These are phyloP conservation scores for Oryzias sinensis DNA, from an alignment of 2,797 vertebrate genomes.

Conservation along the genomic window DNA sequence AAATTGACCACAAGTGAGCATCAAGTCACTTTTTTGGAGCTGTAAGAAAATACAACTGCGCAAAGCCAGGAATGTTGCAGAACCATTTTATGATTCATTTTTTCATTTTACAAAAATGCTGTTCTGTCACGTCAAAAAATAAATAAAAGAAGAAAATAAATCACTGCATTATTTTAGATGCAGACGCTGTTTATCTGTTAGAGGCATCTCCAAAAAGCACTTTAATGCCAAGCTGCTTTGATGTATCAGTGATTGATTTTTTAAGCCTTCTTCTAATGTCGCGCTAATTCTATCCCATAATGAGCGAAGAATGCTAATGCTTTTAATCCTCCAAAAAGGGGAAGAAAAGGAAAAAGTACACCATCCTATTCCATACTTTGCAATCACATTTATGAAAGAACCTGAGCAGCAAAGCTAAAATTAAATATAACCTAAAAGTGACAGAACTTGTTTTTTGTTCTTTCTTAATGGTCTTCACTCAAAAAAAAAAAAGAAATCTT, in stretches of 20 bases:
- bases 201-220: slow-evolving; percentile 45
- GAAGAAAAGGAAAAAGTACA: background rate
- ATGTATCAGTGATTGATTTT: slow-evolving; percentile 44
- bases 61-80: too few relatives aligned
- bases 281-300: slow-evolving; percentile 16
- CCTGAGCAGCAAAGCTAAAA: too few relatives aligned
- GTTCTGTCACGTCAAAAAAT: too few relatives aligned
- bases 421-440: too few relatives aligned
- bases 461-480: too few relatives aligned
- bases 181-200: slow-evolving; percentile 33
- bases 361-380: slow-evolving; percentile 10
- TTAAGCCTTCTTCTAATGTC: slow-evolving; percentile 37
- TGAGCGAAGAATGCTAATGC: slow-evolving; percentile 29
- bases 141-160: slow-evolving; percentile 11
- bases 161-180: slow-evolving; percentile 26
- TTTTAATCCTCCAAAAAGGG: background rate
- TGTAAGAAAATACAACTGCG: too few relatives aligned
- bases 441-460: too few relatives aligned
- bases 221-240: slow-evolving; percentile 44
- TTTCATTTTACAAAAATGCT: too few relatives aligned
- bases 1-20: too few relatives aligned
- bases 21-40: too few relatives aligned
- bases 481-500: too few relatives aligned
- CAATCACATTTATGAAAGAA: background rate
- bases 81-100: too few relatives aligned